Evolutionary conservation across 2,113 vertebrate species (phyloP), one percentile per base, ranked within the genome.

Genomic region (Coptodon bakossiorum): DNA sequence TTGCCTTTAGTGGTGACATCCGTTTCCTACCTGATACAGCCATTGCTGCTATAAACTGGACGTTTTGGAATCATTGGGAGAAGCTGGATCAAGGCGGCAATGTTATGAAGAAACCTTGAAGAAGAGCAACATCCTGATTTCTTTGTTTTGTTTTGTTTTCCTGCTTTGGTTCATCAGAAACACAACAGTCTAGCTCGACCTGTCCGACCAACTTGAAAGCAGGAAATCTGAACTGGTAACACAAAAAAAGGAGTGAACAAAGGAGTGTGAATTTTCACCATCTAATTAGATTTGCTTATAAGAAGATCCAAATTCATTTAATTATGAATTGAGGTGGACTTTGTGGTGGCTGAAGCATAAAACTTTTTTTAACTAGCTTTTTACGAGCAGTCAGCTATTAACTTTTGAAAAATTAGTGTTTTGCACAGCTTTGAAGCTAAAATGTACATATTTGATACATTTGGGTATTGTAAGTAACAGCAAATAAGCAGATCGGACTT

Each of bases 121-220:
- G 61, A 78, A 27, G 16, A 81, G 19, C 13, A 54, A 9, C n/a
- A 53, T 86, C 9, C 13, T 29, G 14, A 34, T 22, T 40, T 68
- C 2, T 2, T 34, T 14, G 38, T 4, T 56, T 10, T 81, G 24
- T n/a, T 0, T 0, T 45, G 38, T 61, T 22, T 9, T 9, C 4
- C 12, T 45, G 13, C 22, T 73, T 10, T 45, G 68, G 6, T 73
- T 73, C 38, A 11, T 76, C 43, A 48, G 24, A 76, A 76, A 76
- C 24, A 27, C 4, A 10, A 40, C 73, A 71, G 12, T 34, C 13
- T 27, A 43, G 22, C 11, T 11, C 9, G 1, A 52, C 19, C 16
- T n/a, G 9, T 52, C 29, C 1, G 8, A 56, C 57, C 36, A 17
- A 17, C 36, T 56, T 17, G 16, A 38, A 40, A 8, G 38, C 19